These are phyloP conservation scores for Ormyrus labotus DNA, from an alignment of 2,888 invertebrate genomes.

Conservation along the genomic window DNA sequence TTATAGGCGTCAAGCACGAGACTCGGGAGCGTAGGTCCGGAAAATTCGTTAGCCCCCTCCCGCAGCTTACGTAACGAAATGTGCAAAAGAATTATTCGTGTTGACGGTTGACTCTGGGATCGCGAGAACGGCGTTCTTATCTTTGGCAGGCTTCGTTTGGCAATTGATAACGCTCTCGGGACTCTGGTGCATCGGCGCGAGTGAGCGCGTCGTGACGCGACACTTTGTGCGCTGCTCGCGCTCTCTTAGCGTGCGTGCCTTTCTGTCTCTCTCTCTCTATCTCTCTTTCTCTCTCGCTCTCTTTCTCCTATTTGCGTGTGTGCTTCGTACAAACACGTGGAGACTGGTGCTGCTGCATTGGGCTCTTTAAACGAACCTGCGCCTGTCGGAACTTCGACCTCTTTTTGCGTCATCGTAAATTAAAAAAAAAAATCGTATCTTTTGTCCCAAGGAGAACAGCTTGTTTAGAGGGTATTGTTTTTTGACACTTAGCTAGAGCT, in stretches of 20 bases:
- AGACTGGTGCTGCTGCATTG: neutral
- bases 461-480: too few relatives aligned
- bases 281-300: neutral
- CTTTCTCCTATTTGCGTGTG: neutral
- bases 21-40: too few relatives aligned
- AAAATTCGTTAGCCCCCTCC: too few relatives aligned
- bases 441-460: too few relatives aligned
- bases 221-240: neutral
- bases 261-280: neutral
- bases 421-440: neutral
- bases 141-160: neutral
- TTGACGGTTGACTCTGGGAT: neutral
- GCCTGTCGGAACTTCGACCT: neutral
- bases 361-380: neutral
- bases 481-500: too few relatives aligned
- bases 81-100: neutral
- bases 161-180: neutral
- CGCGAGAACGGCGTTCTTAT: neutral
- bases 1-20: too few relatives aligned
- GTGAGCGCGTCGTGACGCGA: constrained; percentile 13
- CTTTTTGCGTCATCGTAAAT: neutral
- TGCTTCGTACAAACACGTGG: neutral
- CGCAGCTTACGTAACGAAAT: neutral
- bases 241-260: neutral
- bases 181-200: neutral